Conservation (phyloP, 1,140 invertebrate genomes). For the Polypedilum vanderplanki region DNA sequence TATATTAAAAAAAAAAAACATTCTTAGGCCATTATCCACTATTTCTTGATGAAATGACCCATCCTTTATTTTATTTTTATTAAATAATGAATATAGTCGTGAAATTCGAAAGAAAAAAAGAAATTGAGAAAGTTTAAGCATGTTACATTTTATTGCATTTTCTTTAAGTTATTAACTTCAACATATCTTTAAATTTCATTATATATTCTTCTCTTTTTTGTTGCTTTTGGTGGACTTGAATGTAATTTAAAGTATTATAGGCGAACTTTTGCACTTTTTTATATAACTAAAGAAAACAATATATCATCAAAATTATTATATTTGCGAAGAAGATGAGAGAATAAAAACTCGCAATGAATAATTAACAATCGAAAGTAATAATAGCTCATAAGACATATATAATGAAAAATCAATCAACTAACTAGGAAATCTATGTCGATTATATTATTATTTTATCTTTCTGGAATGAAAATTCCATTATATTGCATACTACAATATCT, state of each 20-base stretch:
- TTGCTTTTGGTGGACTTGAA: conserved; percentile 11
- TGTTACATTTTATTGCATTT: conserved; percentile 12
- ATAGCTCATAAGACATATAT: background rate
- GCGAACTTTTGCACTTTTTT: conserved; percentile 5
- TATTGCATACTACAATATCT: too few species aligned
- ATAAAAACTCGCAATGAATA: background rate
- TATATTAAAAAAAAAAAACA: background rate
- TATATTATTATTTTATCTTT: background rate
- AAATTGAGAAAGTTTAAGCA: background rate
- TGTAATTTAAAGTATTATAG: conserved; percentile 14
- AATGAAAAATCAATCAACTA: conserved; percentile 6
- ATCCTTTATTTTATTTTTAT: background rate
- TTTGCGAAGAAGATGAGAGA: background rate
- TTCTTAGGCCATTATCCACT: conserved; percentile 17
- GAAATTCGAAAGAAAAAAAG: background rate
- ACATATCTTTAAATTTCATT: background rate
- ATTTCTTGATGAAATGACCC: conserved; percentile 2
- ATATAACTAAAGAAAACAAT: background rate
- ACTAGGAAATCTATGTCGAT: conserved; percentile 12
- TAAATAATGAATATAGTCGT: background rate
- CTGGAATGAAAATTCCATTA: too few species aligned
- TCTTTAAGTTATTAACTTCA: conserved; percentile 7
- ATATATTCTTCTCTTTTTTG: background rate
- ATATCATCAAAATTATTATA: background rate
- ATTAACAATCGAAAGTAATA: conserved; percentile 7